Base-by-base conservation (phyloP, 1,140 invertebrate species). In the Thaumetopoea pityocampa region DNA sequence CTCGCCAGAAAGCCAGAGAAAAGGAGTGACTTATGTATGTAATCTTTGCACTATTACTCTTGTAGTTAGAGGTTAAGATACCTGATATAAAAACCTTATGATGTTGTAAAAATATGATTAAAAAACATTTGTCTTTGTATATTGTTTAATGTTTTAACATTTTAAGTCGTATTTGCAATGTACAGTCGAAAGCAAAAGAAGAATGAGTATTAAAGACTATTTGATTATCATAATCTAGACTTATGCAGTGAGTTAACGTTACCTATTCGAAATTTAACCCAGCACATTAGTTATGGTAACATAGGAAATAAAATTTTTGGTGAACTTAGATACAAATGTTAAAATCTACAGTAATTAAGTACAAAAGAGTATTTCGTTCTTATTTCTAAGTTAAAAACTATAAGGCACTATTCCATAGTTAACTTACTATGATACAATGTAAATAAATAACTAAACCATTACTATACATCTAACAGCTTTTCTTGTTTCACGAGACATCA, bases 401-500 rank as follows among this genome's bases (percentile, higher is more conserved):
- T 82, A 84, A 84, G 78, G 80, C 78, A 82, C 78, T 82, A 82
- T 80, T 74, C 28, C 71, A 72, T 79, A 78, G 67, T 74, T 78
- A 79, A 71, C 64, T 71, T 83, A 81, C 68, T 82, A 85, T 82
- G 62, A 76, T 80, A 82, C 78, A 85, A 70, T 51, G 68, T 78
- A 82, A 84, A 85, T 82, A 82, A 85, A 81, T 84, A 78, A 82
- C 74, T 77, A 80, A 70, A 65, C 51, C 60, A 69, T 80, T 74
- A 80, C 63, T 81, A 78, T 67, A 77, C 62, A 82, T 57, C 66
- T 76, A 80, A 77, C 58, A 49, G 64, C 67, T 69, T 70, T 57
- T 70, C 32, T 17, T 42, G 23, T 54, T 72, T 84, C 80, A 84
- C 62, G 80, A 84, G 34, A 80, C 62, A 9, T 74, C 76, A 22